Percentiles rank a stretch among this genome's conserved stretches.
phyloP scores from a whole-genome alignment of 2,797 vertebrate genomes.

The Eulemur mongoz region DNA sequence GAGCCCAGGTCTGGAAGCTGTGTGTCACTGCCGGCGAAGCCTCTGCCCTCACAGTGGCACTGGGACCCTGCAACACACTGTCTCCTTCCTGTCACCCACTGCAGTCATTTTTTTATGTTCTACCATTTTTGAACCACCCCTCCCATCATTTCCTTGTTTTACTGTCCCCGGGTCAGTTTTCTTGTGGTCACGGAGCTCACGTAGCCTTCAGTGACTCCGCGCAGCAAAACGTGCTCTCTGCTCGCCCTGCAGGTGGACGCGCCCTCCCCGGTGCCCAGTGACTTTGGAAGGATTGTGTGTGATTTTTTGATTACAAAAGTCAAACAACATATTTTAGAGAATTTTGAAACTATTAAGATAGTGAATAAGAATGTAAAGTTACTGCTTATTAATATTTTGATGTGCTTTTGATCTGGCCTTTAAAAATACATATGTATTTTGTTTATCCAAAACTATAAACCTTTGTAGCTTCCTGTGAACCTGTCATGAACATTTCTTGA shows the following conservation, averaged over 20 bases:
- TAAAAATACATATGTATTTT: neutral
- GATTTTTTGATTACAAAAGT: neutral
- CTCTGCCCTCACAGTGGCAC: neutral
- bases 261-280: neutral
- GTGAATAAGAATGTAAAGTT: neutral
- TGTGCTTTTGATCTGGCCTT: neutral
- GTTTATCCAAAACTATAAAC: neutral
- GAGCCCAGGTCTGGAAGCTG: neutral
- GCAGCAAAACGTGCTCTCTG: neutral
- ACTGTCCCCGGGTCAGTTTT: neutral
- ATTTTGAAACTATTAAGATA: neutral
- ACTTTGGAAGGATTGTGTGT: neutral
- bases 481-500: neutral
- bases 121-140: neutral
- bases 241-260: neutral
- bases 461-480: neutral
- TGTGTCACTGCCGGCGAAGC: neutral
- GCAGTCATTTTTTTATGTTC: neutral
- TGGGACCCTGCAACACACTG: too few species aligned
- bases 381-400: neutral
- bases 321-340: neutral
- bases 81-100: rapidly evolving
- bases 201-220: neutral
- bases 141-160: neutral
- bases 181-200: neutral